Conservation (phyloP, 2,113 vertebrate genomes). For the Alethe diademata region DNA sequence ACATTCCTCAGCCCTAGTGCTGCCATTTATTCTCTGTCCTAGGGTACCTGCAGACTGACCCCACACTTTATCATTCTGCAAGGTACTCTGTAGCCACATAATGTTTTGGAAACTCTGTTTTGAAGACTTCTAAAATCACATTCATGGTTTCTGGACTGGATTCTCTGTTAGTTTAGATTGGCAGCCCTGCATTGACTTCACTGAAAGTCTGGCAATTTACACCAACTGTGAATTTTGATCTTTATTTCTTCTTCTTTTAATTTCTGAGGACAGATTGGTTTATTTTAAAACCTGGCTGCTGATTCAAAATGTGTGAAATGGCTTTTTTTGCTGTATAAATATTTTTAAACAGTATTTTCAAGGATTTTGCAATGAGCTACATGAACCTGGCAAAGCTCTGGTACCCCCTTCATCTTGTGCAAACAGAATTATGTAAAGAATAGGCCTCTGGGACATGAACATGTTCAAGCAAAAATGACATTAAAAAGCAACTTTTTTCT, state of each 20-base stretch:
- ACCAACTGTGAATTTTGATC: conserved; percentile 30
- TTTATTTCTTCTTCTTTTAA: conserved; percentile 56
- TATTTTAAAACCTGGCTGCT: conserved; percentile 59
- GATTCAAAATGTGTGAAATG: conserved; percentile 54
- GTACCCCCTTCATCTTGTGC: conserved; percentile 8
- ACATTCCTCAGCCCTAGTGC: background rate
- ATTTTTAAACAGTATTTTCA: conserved; percentile 59
- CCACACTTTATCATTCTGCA: rapidly evolving
- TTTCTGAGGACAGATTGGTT: conserved; percentile 55
- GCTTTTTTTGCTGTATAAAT: conserved; percentile 43
- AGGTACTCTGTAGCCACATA: background rate
- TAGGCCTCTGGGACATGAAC: background rate
- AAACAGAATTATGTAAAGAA: conserved; percentile 55
- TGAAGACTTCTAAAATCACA: background rate
- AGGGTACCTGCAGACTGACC: background rate
- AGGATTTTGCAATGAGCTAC: conserved; percentile 51
- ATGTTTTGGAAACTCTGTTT: background rate
- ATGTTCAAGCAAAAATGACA: background rate
- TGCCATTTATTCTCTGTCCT: background rate
- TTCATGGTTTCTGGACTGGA: background rate
- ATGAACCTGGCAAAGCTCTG: conserved; percentile 21
- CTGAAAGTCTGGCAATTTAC: conserved; percentile 42
- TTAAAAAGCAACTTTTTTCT: background rate
- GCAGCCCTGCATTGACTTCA: conserved; percentile 5
- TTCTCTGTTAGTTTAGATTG: conserved; percentile 47